Base-by-base conservation (phyloP, 2,797 vertebrate species). In the Decapterus maruadsi region DNA sequence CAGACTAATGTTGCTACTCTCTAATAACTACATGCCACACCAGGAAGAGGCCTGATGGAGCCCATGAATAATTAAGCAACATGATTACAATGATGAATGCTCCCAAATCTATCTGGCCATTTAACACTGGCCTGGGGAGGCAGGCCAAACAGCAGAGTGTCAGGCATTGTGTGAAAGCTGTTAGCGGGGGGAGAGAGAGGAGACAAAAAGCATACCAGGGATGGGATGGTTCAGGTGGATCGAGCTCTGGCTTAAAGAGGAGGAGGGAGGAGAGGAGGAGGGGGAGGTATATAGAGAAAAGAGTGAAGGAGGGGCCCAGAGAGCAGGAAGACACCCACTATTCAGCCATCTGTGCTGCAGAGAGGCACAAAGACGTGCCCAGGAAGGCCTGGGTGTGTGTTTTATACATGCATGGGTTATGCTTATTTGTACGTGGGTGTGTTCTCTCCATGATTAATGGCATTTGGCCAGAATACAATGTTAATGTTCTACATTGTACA, bases 81-180 rank as follows among this genome's bases (percentile, higher is more conserved):
- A 87, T 94, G 93, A 95, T 94, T 94, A 94, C 90, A 85, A 79
- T 94, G 93, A 95, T 94, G 90, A 93, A 95, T 93, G 94, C 81
- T 69, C 83, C 78, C 80, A 89, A 90, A 92, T 90, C 88, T 90
- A 84, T 93, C 88, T 88, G 81, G 72, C 89, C 89, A 87, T 93
- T 93, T 93, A 92, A 89, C 86, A 90, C 84, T 77, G 81, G 84
- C 73, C 68, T 29, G 51, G 79, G 67, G 76, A 83, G 82, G 75
- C 75, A 84, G 73, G 85, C 75, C 78, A 75, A 87, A 70, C 71
- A 74, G 77, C 64, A 4, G 70, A 61, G 85, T 85, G 86, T 92
- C 80, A 80, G 71, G 57, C 82, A 74, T 86, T 92, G 84, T 77
- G 87, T 87, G 84, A 90, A 89, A 86, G 82, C 80, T 73, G 76